These are phyloP conservation scores for Orestias chungarensis DNA, from an alignment of 2,797 vertebrate species.

Conservation along the genomic window DNA sequence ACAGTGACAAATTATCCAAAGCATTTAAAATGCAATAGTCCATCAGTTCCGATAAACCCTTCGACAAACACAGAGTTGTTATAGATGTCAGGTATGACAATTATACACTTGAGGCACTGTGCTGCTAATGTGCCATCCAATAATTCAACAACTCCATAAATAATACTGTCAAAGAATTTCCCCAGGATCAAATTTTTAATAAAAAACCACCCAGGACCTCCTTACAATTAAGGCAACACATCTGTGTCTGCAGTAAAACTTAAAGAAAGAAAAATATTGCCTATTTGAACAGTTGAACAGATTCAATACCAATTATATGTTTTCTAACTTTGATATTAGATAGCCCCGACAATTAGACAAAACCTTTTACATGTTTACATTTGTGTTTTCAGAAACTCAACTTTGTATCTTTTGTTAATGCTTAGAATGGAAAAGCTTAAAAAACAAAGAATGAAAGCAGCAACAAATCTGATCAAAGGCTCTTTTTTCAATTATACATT, in stretches of 20 bases:
- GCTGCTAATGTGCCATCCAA: constrained; percentile 18
- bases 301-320: background rate
- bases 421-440: no score
- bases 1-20: constrained; percentile 17
- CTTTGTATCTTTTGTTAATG: no score
- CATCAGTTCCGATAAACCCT: constrained; percentile 15
- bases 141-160: constrained; percentile 30
- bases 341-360: background rate
- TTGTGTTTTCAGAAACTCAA: no score
- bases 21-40: constrained; percentile 14
- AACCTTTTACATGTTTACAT: background rate
- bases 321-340: background rate
- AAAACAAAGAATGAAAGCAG: no score
- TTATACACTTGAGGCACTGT: constrained; percentile 10
- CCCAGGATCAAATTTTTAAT: constrained; percentile 28
- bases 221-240: constrained; percentile 12
- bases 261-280: background rate
- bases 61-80: constrained; percentile 21
- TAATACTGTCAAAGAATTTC: constrained; percentile 29
- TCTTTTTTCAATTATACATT: no score
- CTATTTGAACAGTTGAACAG: no score
- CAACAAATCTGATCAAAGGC: background rate
- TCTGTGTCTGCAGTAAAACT: constrained; percentile 2
- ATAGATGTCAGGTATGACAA: constrained; percentile 20
- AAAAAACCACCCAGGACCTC: constrained; percentile 31